Percentiles rank a stretch among this genome's conserved stretches.
Evolutionary conservation across 2,888 invertebrate genomes (phyloP).

Genomic region (Eumerus sabulonum): DNA sequence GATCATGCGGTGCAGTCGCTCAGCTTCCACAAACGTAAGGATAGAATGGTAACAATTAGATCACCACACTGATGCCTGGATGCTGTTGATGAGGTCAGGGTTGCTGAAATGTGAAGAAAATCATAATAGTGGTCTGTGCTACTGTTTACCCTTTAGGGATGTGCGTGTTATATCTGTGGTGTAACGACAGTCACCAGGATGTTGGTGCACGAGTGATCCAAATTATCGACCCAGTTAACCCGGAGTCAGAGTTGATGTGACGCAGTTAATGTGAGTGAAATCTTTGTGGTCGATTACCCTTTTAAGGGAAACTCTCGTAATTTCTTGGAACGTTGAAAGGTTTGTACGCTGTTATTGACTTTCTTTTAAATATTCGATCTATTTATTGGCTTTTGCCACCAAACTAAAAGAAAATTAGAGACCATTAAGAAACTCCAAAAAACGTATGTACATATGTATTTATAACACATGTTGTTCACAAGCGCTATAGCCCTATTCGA

Average conservation of each 20-base stretch:
- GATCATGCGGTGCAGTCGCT: slow-evolving; percentile 75
- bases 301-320: slow-evolving; percentile 50
- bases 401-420: no score
- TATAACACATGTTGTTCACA: no score
- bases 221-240: slow-evolving; percentile 68
- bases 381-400: no score
- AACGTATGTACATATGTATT: no score
- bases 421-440: background rate
- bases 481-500: no score
- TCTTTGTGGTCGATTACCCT: slow-evolving; percentile 64
- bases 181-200: slow-evolving; percentile 29
- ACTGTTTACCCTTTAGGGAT: slow-evolving; percentile 39
- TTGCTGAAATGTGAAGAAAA: slow-evolving; percentile 16
- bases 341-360: slow-evolving; percentile 27
- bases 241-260: slow-evolving; percentile 33
- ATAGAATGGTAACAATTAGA: slow-evolving; percentile 47
- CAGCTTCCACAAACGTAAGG: slow-evolving; percentile 60
- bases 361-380: slow-evolving; percentile 6
- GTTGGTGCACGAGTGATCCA: slow-evolving; percentile 48
- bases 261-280: slow-evolving; percentile 34
- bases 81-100: slow-evolving; percentile 53
- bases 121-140: slow-evolving; percentile 2
- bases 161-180: slow-evolving; percentile 39
- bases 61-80: slow-evolving; percentile 47
- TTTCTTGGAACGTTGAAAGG: slow-evolving; percentile 32